Evolutionary conservation across 2,797 vertebrate genomes (phyloP), one percentile per base, ranked within the genome.

Genomic region (Rallus crepitans): DNA sequence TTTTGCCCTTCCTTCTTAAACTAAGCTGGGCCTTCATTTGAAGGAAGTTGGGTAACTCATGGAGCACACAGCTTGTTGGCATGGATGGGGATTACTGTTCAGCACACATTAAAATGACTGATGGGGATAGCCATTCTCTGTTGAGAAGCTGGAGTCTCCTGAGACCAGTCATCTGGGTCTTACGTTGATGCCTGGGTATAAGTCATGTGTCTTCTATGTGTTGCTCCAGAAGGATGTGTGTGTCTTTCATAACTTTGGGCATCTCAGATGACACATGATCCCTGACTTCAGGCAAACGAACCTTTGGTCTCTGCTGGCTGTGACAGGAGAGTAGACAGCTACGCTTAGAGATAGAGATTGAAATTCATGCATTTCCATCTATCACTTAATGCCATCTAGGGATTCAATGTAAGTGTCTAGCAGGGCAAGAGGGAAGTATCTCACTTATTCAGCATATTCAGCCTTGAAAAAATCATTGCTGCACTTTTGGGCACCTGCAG

Each of bases 261-360:
- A 65, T 21, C 70, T 47, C 20, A 5, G 39, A 2, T 45, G 25
- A 5, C 66, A 45, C 39, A 23, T 9, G 30, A 0, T 60, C 2
- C 60, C 73, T 35, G 33, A 4, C 19, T 42, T 28, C 12, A 68
- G 68, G 68, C 31, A 21, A 7, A 5, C 0, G 19, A 76, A 64
- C 20, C 30, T 59, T 52, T 79, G 53, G 12, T 25, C 31, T 25
- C 37, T 40, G 1, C 12, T 27, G 84, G 14, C 55, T 37, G 60
- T 25, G 53, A 12, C 68, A 53, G 55, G 19, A 82, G 25, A 0
- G 0, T 3, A 23, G 61, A 5, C 31, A 48, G 42, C 39, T 42
- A 25, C 61, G 10, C 25, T 24, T 19, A 8, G 23, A 6, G 24
- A 6, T 19, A 8, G 23, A 6, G 24, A 6, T 63, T 7, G 64